phyloP scores from a whole-genome alignment of 2,888 invertebrate species.

The Tetragonula carbonaria region DNA sequence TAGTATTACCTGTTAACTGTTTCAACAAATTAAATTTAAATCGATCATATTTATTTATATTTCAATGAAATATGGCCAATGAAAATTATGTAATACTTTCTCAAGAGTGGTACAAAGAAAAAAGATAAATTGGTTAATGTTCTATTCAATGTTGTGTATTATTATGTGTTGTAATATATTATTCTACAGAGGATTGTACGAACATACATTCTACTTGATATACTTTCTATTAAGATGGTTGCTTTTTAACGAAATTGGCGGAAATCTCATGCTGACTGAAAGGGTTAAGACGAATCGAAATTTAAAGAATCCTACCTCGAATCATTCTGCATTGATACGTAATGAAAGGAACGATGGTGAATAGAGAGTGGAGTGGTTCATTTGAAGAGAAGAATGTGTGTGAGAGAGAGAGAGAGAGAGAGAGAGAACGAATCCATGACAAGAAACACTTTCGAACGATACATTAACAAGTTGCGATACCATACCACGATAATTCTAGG shows the following conservation, averaged over 20 bases:
- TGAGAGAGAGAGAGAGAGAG: neutral
- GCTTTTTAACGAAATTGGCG: neutral
- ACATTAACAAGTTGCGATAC: constrained; percentile 20
- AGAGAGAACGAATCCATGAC: neutral
- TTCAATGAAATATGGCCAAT: neutral
- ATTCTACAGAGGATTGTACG: too few relatives aligned
- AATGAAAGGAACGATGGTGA: constrained; percentile 5
- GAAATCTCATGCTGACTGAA: neutral
- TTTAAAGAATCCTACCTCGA: constrained; percentile 36
- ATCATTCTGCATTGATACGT: constrained; percentile 47
- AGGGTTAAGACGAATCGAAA: neutral
- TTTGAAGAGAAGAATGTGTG: neutral
- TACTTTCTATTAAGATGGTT: neutral
- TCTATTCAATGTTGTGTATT: neutral
- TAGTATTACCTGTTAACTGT: neutral
- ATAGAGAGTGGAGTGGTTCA: neutral
- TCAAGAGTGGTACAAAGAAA: neutral
- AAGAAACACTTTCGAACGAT: constrained; percentile 35
- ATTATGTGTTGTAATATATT: too few relatives aligned
- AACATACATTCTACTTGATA: neutral
- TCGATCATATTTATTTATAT: too few relatives aligned
- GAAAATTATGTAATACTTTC: neutral
- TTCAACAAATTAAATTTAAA: too few relatives aligned
- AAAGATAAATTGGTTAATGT: neutral
- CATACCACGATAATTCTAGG: constrained; percentile 62